Conservation (phyloP, 1,140 invertebrate species). For the Drosophila lowei region DNA sequence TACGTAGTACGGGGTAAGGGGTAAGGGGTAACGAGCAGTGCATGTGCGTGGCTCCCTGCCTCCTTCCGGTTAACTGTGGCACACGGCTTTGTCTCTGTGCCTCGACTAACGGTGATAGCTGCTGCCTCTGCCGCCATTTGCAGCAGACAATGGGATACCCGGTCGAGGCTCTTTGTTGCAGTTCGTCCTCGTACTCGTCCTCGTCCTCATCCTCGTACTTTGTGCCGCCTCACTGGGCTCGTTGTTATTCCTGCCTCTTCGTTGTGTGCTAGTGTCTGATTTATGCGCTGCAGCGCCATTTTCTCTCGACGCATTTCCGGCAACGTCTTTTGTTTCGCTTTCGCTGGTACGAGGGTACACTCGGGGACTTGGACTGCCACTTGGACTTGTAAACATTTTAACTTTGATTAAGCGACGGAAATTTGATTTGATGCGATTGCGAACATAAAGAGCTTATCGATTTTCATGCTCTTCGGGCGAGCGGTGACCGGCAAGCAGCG, state of each 20-base stretch:
- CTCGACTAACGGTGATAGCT: slow-evolving; percentile 15
- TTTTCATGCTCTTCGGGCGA: slow-evolving; percentile 33
- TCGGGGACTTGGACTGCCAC: slow-evolving; percentile 17
- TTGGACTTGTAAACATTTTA: slow-evolving; percentile 65
- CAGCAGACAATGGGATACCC: slow-evolving; percentile 54
- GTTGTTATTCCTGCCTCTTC: slow-evolving; percentile 28
- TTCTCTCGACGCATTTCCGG: slow-evolving; percentile 74
- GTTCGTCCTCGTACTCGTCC: not conserved
- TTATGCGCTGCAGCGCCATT: slow-evolving; percentile 68
- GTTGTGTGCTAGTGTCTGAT: slow-evolving; percentile 51
- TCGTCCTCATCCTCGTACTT: no score
- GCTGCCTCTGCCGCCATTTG: slow-evolving; percentile 27
- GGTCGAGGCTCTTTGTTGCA: slow-evolving; percentile 51
- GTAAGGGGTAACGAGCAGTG: slow-evolving; percentile 16
- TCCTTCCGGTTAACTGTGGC: slow-evolving; percentile 31
- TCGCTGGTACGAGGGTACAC: not conserved
- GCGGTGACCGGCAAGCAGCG: no score
- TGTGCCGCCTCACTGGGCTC: slow-evolving; percentile 15
- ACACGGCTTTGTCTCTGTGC: slow-evolving; percentile 11
- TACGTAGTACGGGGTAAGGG: not conserved
- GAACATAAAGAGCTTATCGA: slow-evolving; percentile 63
- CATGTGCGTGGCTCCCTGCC: slow-evolving; percentile 18
- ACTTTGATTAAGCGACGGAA: slow-evolving; percentile 76
- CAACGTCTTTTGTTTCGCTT: slow-evolving; percentile 56
- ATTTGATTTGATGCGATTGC: slow-evolving; percentile 71